phyloP scores from a whole-genome alignment of 1,140 invertebrate genomes.

The Drosophila rufa region DNA sequence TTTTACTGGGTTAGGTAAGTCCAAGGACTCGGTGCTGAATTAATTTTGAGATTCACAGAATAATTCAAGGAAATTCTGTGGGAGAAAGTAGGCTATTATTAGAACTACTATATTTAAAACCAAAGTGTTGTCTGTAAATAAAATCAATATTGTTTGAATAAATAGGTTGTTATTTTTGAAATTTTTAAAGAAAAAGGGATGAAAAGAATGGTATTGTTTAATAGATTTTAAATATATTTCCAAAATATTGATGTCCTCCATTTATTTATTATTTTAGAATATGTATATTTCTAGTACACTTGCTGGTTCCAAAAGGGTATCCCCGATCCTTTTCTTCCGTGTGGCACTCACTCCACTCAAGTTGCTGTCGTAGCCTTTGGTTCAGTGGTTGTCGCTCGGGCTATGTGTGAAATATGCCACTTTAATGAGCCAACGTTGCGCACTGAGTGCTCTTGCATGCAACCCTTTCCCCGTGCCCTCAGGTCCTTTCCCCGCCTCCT shows the following conservation, averaged over 20 bases:
- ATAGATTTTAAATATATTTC: too few species aligned
- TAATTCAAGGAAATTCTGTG: background rate
- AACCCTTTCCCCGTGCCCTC: constrained; percentile 24
- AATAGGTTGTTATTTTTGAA: rapidly evolving
- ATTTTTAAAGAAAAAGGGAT: background rate
- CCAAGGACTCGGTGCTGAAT: constrained; percentile 10
- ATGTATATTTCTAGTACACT: background rate
- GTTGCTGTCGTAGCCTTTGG: constrained; percentile 52
- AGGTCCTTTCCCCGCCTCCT: constrained; percentile 12
- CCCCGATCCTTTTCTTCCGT: background rate
- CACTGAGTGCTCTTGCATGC: constrained; percentile 67
- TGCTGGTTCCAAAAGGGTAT: constrained; percentile 5
- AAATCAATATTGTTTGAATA: background rate
- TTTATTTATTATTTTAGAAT: background rate
- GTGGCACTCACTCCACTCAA: constrained; percentile 20
- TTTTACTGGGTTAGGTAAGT: background rate
- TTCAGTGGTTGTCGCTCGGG: constrained; percentile 56
- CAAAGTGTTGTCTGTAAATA: rapidly evolving
- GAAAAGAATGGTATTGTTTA: too few species aligned
- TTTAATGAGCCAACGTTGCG: constrained; percentile 80
- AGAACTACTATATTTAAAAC: background rate
- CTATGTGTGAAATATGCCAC: constrained; percentile 83
- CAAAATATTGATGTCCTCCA: too few species aligned
- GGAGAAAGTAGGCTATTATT: too few species aligned
- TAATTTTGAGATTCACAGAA: constrained; percentile 11